Evolutionary conservation across 2,113 vertebrate species (phyloP), one percentile per base, ranked within the genome.

Genomic region (Trematocara nigrifrons): DNA sequence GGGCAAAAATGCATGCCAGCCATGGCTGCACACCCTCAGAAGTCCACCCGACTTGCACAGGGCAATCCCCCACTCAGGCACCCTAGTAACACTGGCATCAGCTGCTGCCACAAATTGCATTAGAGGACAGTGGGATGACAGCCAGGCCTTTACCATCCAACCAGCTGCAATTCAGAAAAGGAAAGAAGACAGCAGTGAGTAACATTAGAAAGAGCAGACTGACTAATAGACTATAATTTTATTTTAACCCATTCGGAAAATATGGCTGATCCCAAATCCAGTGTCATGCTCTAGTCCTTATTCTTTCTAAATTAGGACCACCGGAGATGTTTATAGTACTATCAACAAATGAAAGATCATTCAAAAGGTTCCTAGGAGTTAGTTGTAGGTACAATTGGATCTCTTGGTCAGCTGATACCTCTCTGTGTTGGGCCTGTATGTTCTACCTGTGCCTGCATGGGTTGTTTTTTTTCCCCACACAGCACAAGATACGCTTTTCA

Each of bases 61-160:
- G 91, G 91, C 89, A 93, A 91, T 90, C 89, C 92, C 91, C 77
- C 71, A 5, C 74, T 81, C 49, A 78, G 85, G 56, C 22, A 10
- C 74, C 81, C 85, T 87, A 88, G 84, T 89, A 89, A 94, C 83
- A 86, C 77, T 81, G 9, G 12, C 85, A 89, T 94, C 95, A 96
- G 93, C 94, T 94, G 95, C 90, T 94, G 49, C 80, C 64, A 81
- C 74, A 94, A 89, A 94, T 84, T 93, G 87, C 82, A 87, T 90
- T 90, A 91, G 86, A 94, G 89, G 91, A 95, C 88, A 82, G 83
- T 54, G 59, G 87, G 89, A 89, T 69, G 88, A 57, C 87, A 74
- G 82, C 86, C 92, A 93, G 71, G 77, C 22, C 76, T 87, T 87
- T 81, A 85, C 33, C 22, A 15, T 45, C 66, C 80, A 86, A 83